Percentiles rank a stretch among this genome's conserved stretches.
Evolutionary conservation across 2,888 invertebrate genomes (phyloP).

Genomic region (Lithodes maja): DNA sequence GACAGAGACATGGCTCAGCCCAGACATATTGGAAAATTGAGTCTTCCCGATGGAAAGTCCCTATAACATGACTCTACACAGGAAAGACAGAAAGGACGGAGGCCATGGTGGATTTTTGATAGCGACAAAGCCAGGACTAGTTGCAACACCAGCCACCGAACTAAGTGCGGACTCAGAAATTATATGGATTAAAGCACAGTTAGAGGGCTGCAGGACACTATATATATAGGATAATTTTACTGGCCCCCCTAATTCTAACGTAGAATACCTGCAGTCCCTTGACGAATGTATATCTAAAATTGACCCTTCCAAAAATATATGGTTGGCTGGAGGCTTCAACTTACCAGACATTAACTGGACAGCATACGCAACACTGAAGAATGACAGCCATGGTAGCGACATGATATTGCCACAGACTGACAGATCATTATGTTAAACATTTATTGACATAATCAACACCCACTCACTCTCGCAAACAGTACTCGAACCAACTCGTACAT

Average conservation of each 20-base stretch:
- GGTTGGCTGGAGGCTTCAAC: too few relatives aligned
- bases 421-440: conserved; percentile 3
- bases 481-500: conserved; percentile 28
- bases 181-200: conserved; percentile 1
- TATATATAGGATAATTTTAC: too few relatives aligned
- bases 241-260: too few relatives aligned
- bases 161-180: neutral
- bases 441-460: conserved; percentile 31
- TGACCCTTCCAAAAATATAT: neutral
- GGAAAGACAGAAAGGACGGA: neutral
- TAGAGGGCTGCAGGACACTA: conserved; percentile 19
- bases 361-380: neutral
- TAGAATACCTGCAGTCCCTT: neutral
- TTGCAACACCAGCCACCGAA: conserved; percentile 7
- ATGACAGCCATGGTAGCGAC: conserved; percentile 10
- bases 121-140: neutral
- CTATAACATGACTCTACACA: too few relatives aligned
- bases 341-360: too few relatives aligned
- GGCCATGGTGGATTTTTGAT: neutral
- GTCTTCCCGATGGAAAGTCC: conserved; percentile 7
- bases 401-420: conserved; percentile 20
- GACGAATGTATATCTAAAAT: conserved; percentile 8
- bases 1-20: conserved; percentile 26
- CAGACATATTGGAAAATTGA: neutral
- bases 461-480: conserved; percentile 30